Base-by-base conservation (phyloP, 2,888 invertebrate species). In the Habrosyne pyritoides region DNA sequence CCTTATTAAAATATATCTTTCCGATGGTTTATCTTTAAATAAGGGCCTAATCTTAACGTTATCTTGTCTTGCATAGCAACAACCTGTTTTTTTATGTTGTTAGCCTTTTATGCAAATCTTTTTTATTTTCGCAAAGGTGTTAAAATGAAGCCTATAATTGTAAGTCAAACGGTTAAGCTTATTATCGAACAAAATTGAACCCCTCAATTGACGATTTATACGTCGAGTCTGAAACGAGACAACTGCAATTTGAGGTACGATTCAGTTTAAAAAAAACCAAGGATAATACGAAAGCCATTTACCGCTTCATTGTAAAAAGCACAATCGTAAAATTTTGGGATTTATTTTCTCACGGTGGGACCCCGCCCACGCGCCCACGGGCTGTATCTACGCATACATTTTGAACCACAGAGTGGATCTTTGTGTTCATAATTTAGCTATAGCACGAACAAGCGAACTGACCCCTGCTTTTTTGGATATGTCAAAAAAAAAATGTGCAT, bases 1-100 rank as follows among this genome's bases (percentile, higher is more conserved):
- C 84, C 81, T 84, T 84, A 86, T 90, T 87, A 87, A 79, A 79
- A 87, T 86, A 86, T 86, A 87, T 89, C 81, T 84, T 78, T 66
- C 64, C 64, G 76, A 80, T 72, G 77, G 74, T 79, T 84, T 85
- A 87, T 87, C 84, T 78, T 60, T 72, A 71, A 76, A 79, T 81
- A 64, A 62, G 64, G 65, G 7, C 50, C 22, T 47, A 73, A 85
- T 84, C 82, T 81, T 61, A 60, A 61, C 63, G 61, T 66, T 76
- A 82, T 83, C 83, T 73, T 81, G 81, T 81, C 53, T 52, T 51
- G 54, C 56, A 64, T 67, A 61, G 59, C 59, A 60, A 60, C 58
- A 54, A 59, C 61, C 59, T 59, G 57, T 66, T 57, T 64, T 71
- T 69, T 68, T 73, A 69, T 48, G 46, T 53, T 52, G 6, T 12